Percentiles rank a stretch among this genome's conserved stretches.
Evolutionary conservation across 37 sponge, comb jelly and placozoan genomes (phyloP).

Genomic region (Crambe crambe): DNA sequence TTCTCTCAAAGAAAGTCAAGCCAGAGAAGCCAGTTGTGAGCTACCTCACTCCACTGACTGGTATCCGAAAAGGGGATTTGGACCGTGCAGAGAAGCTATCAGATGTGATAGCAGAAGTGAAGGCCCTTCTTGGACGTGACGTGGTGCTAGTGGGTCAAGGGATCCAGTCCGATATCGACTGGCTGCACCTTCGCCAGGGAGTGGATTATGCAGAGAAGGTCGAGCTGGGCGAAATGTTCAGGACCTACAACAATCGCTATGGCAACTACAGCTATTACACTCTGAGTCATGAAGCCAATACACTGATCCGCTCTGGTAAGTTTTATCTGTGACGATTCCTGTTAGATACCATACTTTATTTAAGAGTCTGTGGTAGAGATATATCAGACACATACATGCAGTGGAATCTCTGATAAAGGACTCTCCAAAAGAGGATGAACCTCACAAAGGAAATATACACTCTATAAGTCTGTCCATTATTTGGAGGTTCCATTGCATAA

Average conservation of each 20-base stretch:
- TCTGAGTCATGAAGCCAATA: slow-evolving; percentile 49
- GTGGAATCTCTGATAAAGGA: no score
- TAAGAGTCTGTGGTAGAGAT: no score
- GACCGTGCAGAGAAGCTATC: slow-evolving; percentile 9
- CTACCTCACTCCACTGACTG: slow-evolving; percentile 59
- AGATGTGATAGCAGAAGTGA: slow-evolving; percentile 32
- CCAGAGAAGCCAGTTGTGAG: slow-evolving; percentile 21
- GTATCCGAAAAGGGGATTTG: slow-evolving; percentile 37
- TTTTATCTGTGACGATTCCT: background rate
- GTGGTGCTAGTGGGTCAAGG: slow-evolving; percentile 54
- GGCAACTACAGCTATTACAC: slow-evolving; percentile 18
- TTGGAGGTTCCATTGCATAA: no score
- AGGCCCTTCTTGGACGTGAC: slow-evolving; percentile 37
- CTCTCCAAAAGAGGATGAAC: no score
- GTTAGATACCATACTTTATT: no score
- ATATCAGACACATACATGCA: no score
- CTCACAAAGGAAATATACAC: no score
- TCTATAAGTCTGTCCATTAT: no score
- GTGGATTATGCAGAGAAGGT: slow-evolving; percentile 16
- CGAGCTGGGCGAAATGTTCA: slow-evolving; percentile 46
- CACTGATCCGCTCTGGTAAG: slow-evolving; percentile 29
- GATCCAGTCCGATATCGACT: slow-evolving; percentile 29
- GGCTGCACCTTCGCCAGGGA: slow-evolving; percentile 46
- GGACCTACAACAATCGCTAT: slow-evolving; percentile 53
- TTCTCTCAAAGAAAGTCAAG: slow-evolving; percentile 31